Evolutionary conservation across 1,140 invertebrate species (phyloP).

Genomic region (Cataglyphis hispanica): DNA sequence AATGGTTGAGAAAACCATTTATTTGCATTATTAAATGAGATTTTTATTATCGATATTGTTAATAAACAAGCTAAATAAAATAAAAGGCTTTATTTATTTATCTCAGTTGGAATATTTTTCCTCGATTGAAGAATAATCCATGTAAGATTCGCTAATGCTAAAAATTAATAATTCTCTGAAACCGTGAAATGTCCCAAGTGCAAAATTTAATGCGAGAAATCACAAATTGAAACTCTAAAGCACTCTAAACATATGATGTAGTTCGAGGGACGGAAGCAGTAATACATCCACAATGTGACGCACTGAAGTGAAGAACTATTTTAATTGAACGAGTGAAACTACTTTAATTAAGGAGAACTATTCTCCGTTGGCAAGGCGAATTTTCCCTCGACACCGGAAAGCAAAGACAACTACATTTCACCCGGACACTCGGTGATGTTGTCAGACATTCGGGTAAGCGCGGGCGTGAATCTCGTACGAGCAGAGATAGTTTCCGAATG

Average conservation of each 20-base stretch:
- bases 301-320: conserved; percentile 32
- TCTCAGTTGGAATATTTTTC: neutral
- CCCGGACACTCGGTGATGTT: conserved; percentile 10
- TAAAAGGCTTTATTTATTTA: neutral
- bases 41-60: neutral
- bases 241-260: neutral
- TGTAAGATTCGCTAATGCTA: neutral
- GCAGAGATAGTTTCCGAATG: conserved; percentile 39
- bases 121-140: neutral
- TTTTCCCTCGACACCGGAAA: conserved; percentile 6
- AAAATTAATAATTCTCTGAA: conserved; percentile 5
- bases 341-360: conserved; percentile 61
- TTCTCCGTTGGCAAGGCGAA: conserved; percentile 26
- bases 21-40: neutral
- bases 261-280: conserved; percentile 10
- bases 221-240: neutral
- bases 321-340: conserved; percentile 57
- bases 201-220: neutral
- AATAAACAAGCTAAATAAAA: neutral
- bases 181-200: neutral
- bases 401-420: conserved; percentile 53
- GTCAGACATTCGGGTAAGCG: neutral
- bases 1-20: neutral
- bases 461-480: neutral
- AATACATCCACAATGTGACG: conserved; percentile 10